A percentile compares a stretch with the other conserved stretches of the same genome.
Conservation (phyloP, 2,888 invertebrate species). For the Lymantria dispar region DNA sequence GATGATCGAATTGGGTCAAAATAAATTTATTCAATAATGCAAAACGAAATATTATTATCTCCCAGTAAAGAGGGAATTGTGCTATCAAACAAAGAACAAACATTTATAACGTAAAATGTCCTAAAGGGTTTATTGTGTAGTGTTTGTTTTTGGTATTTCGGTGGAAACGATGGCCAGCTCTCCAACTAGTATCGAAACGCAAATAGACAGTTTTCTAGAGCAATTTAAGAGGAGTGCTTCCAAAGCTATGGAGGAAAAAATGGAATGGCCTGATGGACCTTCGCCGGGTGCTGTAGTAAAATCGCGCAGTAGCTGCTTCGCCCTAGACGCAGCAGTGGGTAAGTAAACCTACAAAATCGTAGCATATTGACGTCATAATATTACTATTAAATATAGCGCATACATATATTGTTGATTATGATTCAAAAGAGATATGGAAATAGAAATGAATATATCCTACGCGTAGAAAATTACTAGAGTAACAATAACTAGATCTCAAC, state of each 20-base stretch:
- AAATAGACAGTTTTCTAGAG: slow-evolving; percentile 92
- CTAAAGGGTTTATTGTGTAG: slow-evolving; percentile 53
- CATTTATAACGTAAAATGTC: slow-evolving; percentile 51
- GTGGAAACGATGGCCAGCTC: slow-evolving; percentile 84
- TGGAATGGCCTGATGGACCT: slow-evolving; percentile 78
- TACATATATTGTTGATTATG: too few species aligned
- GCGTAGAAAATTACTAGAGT: too few species aligned
- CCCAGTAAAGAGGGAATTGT: slow-evolving; percentile 26
- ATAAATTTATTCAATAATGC: slow-evolving; percentile 49
- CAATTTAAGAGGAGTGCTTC: slow-evolving; percentile 91
- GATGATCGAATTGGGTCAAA: slow-evolving; percentile 57
- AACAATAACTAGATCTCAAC: too few species aligned
- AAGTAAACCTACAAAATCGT: slow-evolving; percentile 30
- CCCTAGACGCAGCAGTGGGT: slow-evolving; percentile 70
- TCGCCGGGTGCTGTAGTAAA: slow-evolving; percentile 71
- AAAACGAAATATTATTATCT: slow-evolving; percentile 35
- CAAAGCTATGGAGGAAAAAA: slow-evolving; percentile 86
- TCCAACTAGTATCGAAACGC: slow-evolving; percentile 89
- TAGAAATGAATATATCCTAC: too few species aligned
- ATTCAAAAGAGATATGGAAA: too few species aligned
- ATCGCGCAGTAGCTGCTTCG: slow-evolving; percentile 77
- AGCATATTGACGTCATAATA: slow-evolving; percentile 8
- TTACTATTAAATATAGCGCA: not conserved
- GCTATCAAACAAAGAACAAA: slow-evolving; percentile 33
- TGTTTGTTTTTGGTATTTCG: slow-evolving; percentile 79